Evolutionary conservation across 1,140 invertebrate species (phyloP).

Genomic region (Galleria mellonella): DNA sequence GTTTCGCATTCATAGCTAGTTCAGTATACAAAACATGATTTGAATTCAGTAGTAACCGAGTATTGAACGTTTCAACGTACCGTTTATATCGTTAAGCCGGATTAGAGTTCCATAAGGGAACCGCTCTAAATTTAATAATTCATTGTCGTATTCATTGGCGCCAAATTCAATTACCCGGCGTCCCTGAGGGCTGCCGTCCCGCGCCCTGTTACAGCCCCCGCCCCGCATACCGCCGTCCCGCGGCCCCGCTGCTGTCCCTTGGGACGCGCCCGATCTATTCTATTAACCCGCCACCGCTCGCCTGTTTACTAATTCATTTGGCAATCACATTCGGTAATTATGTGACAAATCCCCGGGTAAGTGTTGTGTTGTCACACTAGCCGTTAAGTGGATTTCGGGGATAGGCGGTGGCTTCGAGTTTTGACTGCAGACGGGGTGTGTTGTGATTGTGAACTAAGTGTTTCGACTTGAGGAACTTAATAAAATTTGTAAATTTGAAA

Average conservation of each 20-base stretch:
- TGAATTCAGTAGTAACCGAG: not conserved
- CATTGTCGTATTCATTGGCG: constrained; percentile 66
- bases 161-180: constrained; percentile 60
- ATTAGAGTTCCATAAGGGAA: constrained; percentile 7
- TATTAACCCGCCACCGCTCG: constrained; percentile 34
- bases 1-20: constrained; percentile 5
- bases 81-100: constrained; percentile 6
- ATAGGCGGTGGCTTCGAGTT: not conserved
- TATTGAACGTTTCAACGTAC: constrained; percentile 13
- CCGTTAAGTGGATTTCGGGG: constrained; percentile 13
- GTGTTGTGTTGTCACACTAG: constrained; percentile 9
- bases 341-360: constrained; percentile 40
- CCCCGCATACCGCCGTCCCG: constrained; percentile 2
- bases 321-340: constrained; percentile 64
- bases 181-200: constrained; percentile 22
- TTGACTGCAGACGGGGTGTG: too few species aligned
- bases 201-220: too few species aligned
- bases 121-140: constrained; percentile 66
- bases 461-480: too few species aligned
- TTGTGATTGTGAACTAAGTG: too few species aligned
- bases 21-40: not conserved
- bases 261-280: constrained; percentile 30
- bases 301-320: constrained; percentile 61
- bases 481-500: too few species aligned
- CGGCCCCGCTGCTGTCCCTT: constrained; percentile 12